Conservation (phyloP, 2,113 vertebrate genomes). For the Menidia beryllina region DNA sequence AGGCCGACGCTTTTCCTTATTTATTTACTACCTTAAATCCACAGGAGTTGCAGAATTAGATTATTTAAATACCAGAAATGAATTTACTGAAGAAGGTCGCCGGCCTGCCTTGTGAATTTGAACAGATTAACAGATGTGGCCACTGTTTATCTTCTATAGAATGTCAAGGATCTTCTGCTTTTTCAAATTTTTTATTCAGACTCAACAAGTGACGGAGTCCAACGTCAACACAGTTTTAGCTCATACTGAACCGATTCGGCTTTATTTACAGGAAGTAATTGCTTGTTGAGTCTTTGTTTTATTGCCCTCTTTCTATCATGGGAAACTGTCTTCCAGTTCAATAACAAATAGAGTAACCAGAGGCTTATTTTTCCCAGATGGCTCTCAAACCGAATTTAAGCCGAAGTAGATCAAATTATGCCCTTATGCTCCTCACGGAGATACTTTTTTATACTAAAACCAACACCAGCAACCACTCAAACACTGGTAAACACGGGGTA, state of each 20-base stretch:
- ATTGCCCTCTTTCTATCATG: conserved; percentile 49
- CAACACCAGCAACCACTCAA: background rate
- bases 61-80: background rate
- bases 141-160: conserved; percentile 9
- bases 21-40: conserved; percentile 1
- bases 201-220: conserved; percentile 54
- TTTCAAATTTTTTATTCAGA: conserved; percentile 46
- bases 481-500: conserved; percentile 8
- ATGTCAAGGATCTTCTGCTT: conserved; percentile 51
- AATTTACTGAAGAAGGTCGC: background rate
- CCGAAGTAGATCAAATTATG: conserved; percentile 22
- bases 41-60: background rate
- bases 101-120: background rate
- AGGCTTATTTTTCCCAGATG: conserved; percentile 31
- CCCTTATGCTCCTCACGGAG: conserved; percentile 2
- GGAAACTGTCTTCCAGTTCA: conserved; percentile 30
- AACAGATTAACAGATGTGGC: background rate
- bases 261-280: conserved; percentile 70
- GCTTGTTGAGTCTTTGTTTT: conserved; percentile 70
- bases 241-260: conserved; percentile 40
- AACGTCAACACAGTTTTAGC: conserved; percentile 29
- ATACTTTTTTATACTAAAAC: conserved; percentile 7
- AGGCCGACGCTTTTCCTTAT: background rate
- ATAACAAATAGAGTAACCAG: conserved; percentile 28
- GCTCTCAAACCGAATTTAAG: conserved; percentile 21